These are phyloP conservation scores for Temnothorax curvispinosus DNA, from an alignment of 1,140 invertebrate genomes.

Conservation along the genomic window DNA sequence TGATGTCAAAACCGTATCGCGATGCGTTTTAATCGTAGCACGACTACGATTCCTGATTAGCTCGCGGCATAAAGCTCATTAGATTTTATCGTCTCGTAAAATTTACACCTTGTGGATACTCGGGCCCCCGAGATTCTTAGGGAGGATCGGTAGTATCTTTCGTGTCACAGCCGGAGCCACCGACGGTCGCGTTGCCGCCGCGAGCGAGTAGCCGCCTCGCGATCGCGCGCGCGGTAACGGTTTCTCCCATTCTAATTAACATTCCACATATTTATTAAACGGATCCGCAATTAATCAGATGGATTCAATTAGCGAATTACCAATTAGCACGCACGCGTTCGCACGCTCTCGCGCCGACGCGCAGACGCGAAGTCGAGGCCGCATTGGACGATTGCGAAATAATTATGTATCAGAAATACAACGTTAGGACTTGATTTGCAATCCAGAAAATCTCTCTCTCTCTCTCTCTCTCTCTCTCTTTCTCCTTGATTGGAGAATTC, in stretches of 20 bases:
- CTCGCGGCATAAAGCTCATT: slow-evolving; percentile 31
- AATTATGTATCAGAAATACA: slow-evolving; percentile 61
- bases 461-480: too few species aligned
- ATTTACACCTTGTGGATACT: slow-evolving; percentile 51
- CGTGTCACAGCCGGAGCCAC: slow-evolving; percentile 26
- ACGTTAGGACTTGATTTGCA: slow-evolving; percentile 30
- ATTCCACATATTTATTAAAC: slow-evolving; percentile 81
- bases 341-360: slow-evolving; percentile 68
- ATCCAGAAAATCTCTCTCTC: neutral
- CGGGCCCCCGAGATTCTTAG: neutral
- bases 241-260: slow-evolving; percentile 80
- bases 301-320: slow-evolving; percentile 83
- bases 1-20: slow-evolving; percentile 31
- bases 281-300: slow-evolving; percentile 81
- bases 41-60: slow-evolving; percentile 37
- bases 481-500: neutral
- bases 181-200: slow-evolving; percentile 18
- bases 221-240: slow-evolving; percentile 62
- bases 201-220: slow-evolving; percentile 27
- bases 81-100: slow-evolving; percentile 57
- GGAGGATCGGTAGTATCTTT: slow-evolving; percentile 24
- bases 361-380: slow-evolving; percentile 68
- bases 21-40: slow-evolving; percentile 5
- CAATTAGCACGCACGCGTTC: slow-evolving; percentile 81
- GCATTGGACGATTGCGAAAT: slow-evolving; percentile 74